Conservation (phyloP, 92 coral and sea anemone species). For the Actinernus sp. region DNA sequence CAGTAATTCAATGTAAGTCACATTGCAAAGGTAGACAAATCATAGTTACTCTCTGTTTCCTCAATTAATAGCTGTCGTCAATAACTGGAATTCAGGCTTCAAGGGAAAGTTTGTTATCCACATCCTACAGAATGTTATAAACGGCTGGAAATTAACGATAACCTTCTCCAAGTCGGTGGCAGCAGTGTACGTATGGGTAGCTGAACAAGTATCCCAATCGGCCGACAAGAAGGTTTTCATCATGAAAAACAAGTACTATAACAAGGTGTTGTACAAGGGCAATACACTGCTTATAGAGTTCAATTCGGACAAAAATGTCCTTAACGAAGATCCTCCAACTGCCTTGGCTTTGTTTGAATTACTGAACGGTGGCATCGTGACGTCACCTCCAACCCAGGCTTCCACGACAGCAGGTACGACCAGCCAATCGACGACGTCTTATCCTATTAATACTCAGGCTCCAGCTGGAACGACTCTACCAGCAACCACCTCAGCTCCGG, state of each 20-base stretch:
- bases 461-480: too few species aligned
- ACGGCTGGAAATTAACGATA: conserved; percentile 69
- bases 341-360: too few species aligned
- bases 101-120: conserved; percentile 28
- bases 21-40: too few species aligned
- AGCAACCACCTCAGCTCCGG: too few species aligned
- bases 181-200: conserved; percentile 44
- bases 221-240: conserved; percentile 29
- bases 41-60: too few species aligned
- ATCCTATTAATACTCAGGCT: too few species aligned
- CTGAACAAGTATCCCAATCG: conserved; percentile 13
- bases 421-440: too few species aligned
- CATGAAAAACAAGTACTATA: conserved; percentile 56
- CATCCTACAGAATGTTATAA: conserved; percentile 18
- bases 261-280: conserved; percentile 29
- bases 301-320: background rate
- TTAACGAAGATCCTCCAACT: background rate
- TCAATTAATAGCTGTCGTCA: too few species aligned
- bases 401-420: too few species aligned
- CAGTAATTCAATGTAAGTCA: too few species aligned
- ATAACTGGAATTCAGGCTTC: conserved; percentile 44
- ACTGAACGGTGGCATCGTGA: too few species aligned
- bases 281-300: background rate
- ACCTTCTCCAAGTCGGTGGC: conserved; percentile 41
- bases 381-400: too few species aligned